Conservation (phyloP, 2,888 invertebrate genomes). For the Merodon equestris region DNA sequence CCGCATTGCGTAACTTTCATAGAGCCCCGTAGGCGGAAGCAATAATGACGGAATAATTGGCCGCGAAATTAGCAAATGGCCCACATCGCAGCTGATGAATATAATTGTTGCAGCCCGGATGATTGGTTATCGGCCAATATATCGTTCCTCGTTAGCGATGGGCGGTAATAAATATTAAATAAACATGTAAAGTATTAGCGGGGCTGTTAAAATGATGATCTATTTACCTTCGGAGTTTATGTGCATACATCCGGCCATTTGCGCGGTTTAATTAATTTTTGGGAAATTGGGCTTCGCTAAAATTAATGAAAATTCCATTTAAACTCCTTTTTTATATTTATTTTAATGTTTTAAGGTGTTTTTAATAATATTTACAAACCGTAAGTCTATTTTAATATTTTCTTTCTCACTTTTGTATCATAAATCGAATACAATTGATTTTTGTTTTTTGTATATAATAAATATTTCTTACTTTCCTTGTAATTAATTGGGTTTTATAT, state of each 20-base stretch:
- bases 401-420: conserved; percentile 24
- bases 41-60: conserved; percentile 41
- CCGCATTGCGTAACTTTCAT: conserved; percentile 7
- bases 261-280: too few species aligned
- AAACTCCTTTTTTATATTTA: not conserved
- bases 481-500: conserved; percentile 42
- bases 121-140: too few species aligned
- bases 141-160: not conserved
- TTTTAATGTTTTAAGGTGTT: conserved; percentile 15
- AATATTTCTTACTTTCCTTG: conserved; percentile 10
- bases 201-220: too few species aligned
- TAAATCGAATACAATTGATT: conserved; percentile 42
- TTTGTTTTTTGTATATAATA: conserved; percentile 16
- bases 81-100: too few species aligned
- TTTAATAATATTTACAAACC: conserved; percentile 59
- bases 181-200: too few species aligned
- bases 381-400: conserved; percentile 31
- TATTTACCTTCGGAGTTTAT: too few species aligned
- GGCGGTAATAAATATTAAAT: not conserved
- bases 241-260: too few species aligned
- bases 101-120: too few species aligned
- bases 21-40: conserved; percentile 25
- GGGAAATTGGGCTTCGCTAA: too few species aligned
- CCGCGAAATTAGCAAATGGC: conserved; percentile 23
- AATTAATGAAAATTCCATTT: too few species aligned